Conservation (phyloP, 1,140 invertebrate species). For the Zelostemma sp. region DNA sequence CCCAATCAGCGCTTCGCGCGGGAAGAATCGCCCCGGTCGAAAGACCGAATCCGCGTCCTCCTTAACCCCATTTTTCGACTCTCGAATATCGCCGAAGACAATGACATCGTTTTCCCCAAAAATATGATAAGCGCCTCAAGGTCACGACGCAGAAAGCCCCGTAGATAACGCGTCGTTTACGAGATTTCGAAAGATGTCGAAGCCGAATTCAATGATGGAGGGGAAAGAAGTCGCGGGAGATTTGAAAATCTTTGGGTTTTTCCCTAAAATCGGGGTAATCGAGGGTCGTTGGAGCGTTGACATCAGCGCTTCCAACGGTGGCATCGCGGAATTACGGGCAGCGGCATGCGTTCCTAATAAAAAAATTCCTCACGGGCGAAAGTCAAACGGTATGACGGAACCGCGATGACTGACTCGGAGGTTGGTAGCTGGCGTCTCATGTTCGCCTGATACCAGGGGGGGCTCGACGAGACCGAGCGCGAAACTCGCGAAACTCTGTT, state of each 20-base stretch:
- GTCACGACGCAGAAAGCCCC: no score
- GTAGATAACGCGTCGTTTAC: no score
- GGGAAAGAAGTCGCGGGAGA: no score
- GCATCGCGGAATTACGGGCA: constrained; percentile 53
- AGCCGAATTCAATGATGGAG: no score
- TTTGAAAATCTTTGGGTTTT: no score
- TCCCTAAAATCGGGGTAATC: constrained; percentile 60
- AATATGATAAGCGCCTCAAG: constrained; percentile 41
- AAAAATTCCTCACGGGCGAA: constrained; percentile 71
- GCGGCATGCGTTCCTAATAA: constrained; percentile 69
- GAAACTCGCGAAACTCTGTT: constrained; percentile 58
- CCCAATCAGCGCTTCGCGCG: not conserved
- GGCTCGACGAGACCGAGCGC: constrained; percentile 67
- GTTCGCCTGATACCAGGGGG: constrained; percentile 63
- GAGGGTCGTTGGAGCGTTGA: constrained; percentile 34
- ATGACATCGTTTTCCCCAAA: constrained; percentile 70
- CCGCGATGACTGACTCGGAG: constrained; percentile 41
- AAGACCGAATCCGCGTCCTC: not conserved
- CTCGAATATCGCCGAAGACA: constrained; percentile 44
- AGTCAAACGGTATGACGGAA: constrained; percentile 67
- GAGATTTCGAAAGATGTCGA: no score
- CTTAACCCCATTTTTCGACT: constrained; percentile 5
- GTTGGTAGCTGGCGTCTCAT: constrained; percentile 26
- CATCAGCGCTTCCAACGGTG: constrained; percentile 54
- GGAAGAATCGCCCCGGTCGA: no score